Evolutionary conservation across 2,888 invertebrate species (phyloP), one percentile per base, ranked within the genome.

Genomic region (Lasioglossum vierecki): DNA sequence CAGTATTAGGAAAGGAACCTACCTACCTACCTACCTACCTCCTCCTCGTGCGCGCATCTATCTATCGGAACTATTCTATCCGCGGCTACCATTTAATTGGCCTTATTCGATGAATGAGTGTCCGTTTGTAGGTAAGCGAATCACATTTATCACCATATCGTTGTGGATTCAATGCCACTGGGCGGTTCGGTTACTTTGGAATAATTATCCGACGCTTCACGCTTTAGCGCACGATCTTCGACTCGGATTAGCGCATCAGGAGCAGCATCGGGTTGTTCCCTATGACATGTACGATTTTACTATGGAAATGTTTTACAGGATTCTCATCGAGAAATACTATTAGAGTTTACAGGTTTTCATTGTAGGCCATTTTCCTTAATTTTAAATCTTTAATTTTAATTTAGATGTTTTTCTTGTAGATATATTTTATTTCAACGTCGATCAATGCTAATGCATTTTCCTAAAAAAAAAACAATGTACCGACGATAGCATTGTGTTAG

Each of bases 21-120:
- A 30, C 30, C 35, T 35, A 35, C 35, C 35, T 35, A 35, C 35
- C 35, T 35, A 35, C 35, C 35, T 35, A 35, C 35, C 60, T 53
- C 18, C 60, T 53, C 18, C 60, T 53, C 13, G 13, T 72, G 57
- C 57, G 79, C 84, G 74, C 60, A 85, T 85, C 85, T 76, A 85
- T 80, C 85, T 76, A 85, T 80, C 85, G 75, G 66, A 77, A n/a
- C 53, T 66, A 41, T 80, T 75, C 80, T 70, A 77, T 41, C 72
- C 63, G 46, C 74, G 26, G 57, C 30, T 57, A 74, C 71, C 75
- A 82, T 85, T 86, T 85, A 86, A 86, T 86, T 85, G 86, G 77
- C 60, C 75, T 86, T 80, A 80, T 85, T 78, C 75, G 77, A 75
- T 63, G 82, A 63, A 72, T 26, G 81, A 85, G 73, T 70, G 41